Base-by-base conservation (phyloP, 2,888 invertebrate species). In the Acheta domesticus region DNA sequence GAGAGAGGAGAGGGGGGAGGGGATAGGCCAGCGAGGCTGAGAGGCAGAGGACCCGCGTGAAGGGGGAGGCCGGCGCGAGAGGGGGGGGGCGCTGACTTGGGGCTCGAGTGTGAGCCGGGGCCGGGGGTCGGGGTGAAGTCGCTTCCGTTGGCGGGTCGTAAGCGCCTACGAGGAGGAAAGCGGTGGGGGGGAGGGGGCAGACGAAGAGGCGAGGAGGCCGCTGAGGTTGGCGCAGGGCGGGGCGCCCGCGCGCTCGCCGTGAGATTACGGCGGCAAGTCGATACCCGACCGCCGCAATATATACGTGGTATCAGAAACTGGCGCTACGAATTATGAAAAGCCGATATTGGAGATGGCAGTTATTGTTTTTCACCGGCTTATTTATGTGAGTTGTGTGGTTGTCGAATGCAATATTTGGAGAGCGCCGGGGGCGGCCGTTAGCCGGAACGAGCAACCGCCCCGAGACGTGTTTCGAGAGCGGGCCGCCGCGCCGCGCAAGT, bases 371-470 rank as follows among this genome's bases (percentile, higher is more conserved):
- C 74, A 73, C 79, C 77, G 36, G 76, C 49, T 80, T 80, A 80
- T 80, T 80, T 80, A 80, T 79, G 77, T 79, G 79, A 80, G 78
- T 74, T 80, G 78, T 80, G 79, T 75, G 80, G 80, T 80, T 77
- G 79, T 80, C 79, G 80, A 80, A 80, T 80, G 78, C 80, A 80
- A 80, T 80, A 80, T 80, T 80, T 80, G 79, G 79, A 79, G 78
- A 80, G 78, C 78, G 78, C 80, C 78, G 14, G 62, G 16, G 62
- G 62, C 62, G n/a, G 62, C n/a, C 16, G 62, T 62, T 62, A 62
- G 62, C n/a, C n/a, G 62, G n/a, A 62, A 62, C 62, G 62, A n/a
- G 62, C 16, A 0, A 62, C 62, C 62, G n/a, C 62, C 62, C n/a
- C 62, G 62, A 62, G 36, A 36, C 36, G 36, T 36, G 36, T 36